Base-by-base conservation (phyloP, 1,140 invertebrate species). In the Zaprionus camerounensis region DNA sequence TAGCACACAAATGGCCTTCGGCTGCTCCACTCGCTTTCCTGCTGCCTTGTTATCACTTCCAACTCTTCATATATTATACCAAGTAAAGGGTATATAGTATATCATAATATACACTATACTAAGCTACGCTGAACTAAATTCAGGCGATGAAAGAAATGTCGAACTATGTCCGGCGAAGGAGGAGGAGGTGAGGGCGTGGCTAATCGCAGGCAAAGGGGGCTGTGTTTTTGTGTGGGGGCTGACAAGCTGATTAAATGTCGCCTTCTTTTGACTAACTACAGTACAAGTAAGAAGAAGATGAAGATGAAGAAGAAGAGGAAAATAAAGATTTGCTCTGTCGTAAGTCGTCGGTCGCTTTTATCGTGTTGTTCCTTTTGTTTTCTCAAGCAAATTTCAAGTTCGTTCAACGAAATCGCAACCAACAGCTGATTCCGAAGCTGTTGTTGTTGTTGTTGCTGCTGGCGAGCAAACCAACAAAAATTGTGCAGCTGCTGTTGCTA, bases 301-400 rank as follows among this genome's bases (percentile, higher is more conserved):
- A 71, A 49, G 20, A 41, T 24, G 24, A 41, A 20, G 28, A 69
- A 67, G 44, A 76, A 71, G 62, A 56, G 76, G 41, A 55, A 46
- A 17, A 22, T 65, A 65, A 68, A 66, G 34, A 67, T 66, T 81
- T 68, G 76, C 28, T 55, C 49, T 55, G 58, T 56, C 6, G 38
- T 41, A 5, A 5, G 15, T 41, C 13, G 38, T 41, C 24, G 46
- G 5, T 61, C 34, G 67, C 34, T 75, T 73, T 53, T 87, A 87
- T 83, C 70, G 71, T 81, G 82, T 55, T 31, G 58, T 56, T 64
- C 7, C 36, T 72, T 64, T 64, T 70, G 59, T 68, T 74, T 66
- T 68, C 44, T 64, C 26, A 63, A 68, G 75, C 57, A 17, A 80
- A 66, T 78, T 88, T 88, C 84, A 87, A 87, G 84, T 84, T 87